Evolutionary conservation across 2,113 vertebrate species (phyloP), one percentile per base, ranked within the genome.

Genomic region (Spea multiplicata): DNA sequence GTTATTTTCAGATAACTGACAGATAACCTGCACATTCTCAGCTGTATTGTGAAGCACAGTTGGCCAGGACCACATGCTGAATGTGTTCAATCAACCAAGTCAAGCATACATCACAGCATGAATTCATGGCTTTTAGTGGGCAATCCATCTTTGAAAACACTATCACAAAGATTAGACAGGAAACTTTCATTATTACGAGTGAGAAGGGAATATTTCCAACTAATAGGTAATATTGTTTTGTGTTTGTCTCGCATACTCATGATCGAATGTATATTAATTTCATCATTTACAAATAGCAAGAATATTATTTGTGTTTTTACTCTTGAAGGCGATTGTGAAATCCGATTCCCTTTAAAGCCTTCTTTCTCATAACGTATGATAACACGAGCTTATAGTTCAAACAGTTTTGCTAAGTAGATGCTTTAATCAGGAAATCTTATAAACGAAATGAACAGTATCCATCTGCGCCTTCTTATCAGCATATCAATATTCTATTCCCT

Each of bases 101-200:
- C 66, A 69, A 55, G 44, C 66, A 48, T 61, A 77, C 46, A 77
- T 61, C 75, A 44, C 53, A 77, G 74, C 74, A 14, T 68, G 74
- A 68, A 49, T 12, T 62, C 65, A 57, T 57, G 74, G 48, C 74
- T 76, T 76, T 75, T 76, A 57, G 13, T 17, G 74, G 74, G 66
- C 68, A 76, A 76, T 76, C 74, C 66, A 76, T 76, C 74, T 76
- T 76, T 55, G 52, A 76, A 76, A 69, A 69, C 57, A 55, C 49
- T 68, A n/a, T 76, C 46, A 65, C 62, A 76, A 59, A 17, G 47
- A 8, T 50, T 69, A 46, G 68, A 76, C 8, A 76, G 52, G 50
- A 30, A 55, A 69, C 53, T 17, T 55, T n/a, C 2, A n/a, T 61
- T 61, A n/a, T 61, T 10, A 61, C 8, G 13, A 1, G 13, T 4